Evolutionary conservation across 2,113 vertebrate genomes (phyloP).

Genomic region (Megaptera novaeangliae): DNA sequence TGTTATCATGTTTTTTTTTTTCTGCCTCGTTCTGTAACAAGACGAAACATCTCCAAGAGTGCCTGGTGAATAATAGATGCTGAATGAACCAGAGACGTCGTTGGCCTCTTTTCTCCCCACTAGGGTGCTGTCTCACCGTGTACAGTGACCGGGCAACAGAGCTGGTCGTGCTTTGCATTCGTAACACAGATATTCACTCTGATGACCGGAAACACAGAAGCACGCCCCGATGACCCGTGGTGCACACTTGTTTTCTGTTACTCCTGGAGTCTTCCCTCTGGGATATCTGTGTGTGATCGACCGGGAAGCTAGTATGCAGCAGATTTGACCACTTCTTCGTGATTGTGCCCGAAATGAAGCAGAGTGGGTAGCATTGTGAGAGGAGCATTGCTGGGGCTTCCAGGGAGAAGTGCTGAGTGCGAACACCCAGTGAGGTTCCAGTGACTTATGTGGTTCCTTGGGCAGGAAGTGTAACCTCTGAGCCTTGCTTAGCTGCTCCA

Average conservation of each 20-base stretch:
- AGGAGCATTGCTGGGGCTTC: neutral
- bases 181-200: neutral
- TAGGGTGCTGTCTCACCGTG: rapidly evolving
- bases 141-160: neutral
- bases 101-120: neutral
- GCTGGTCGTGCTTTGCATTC: neutral
- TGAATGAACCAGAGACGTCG: neutral
- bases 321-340: neutral
- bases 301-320: neutral
- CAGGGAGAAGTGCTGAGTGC: neutral
- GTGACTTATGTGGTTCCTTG: neutral
- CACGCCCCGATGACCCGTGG: rapidly evolving
- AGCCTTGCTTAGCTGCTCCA: neutral
- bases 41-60: neutral
- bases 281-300: neutral
- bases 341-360: neutral
- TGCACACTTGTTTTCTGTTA: neutral
- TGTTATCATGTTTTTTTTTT: neutral
- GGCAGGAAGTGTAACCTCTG: neutral
- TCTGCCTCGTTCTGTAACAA: conserved; percentile 7
- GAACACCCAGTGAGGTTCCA: neutral
- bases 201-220: neutral
- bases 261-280: neutral
- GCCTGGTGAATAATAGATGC: neutral
- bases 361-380: no score